A percentile compares a stretch with the other conserved stretches of the same genome.
Conservation (phyloP, 92 coral and sea anemone genomes). For the Isaurus tuberculatus region DNA sequence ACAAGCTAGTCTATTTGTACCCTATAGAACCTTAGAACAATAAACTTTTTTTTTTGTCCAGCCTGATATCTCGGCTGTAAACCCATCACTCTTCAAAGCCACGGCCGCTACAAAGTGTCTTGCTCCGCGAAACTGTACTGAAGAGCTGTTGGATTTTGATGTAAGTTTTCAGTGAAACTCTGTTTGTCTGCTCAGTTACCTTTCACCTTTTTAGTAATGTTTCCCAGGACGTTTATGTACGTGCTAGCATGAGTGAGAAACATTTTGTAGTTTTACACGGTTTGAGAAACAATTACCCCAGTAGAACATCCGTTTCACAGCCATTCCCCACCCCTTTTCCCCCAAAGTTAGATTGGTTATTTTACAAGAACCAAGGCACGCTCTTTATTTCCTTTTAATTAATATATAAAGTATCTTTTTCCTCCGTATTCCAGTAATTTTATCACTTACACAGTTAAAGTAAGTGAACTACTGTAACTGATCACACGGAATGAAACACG, state of each 20-base stretch:
- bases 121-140: constrained; percentile 26
- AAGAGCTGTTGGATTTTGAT: constrained; percentile 31
- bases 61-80: constrained; percentile 25
- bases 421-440: too few relatives aligned
- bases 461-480: neutral
- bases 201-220: too few relatives aligned
- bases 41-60: neutral
- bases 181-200: neutral
- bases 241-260: too few relatives aligned
- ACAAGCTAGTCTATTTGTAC: neutral
- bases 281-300: too few relatives aligned
- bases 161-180: neutral
- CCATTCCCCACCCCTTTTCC: too few relatives aligned
- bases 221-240: too few relatives aligned
- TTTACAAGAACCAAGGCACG: too few relatives aligned
- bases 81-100: neutral
- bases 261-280: too few relatives aligned
- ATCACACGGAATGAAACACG: neutral
- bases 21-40: neutral
- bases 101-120: constrained; percentile 17
- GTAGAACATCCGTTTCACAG: too few relatives aligned
- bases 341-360: too few relatives aligned
- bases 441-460: neutral
- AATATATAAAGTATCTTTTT: too few relatives aligned
- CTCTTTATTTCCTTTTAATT: too few relatives aligned